These are phyloP conservation scores for Vanessa tameamea DNA, from an alignment of 1,140 invertebrate species.

Conservation along the genomic window DNA sequence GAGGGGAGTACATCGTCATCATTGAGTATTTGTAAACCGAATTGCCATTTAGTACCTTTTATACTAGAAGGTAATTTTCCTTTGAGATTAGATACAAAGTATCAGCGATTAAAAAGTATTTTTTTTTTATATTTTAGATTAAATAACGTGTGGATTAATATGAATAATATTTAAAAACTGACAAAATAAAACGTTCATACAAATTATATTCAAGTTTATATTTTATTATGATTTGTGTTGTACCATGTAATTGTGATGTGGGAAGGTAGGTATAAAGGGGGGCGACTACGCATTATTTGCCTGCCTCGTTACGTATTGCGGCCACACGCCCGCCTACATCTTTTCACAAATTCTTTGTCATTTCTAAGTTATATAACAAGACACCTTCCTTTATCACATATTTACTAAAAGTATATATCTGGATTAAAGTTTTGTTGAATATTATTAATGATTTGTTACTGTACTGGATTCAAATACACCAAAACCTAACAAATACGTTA, in stretches of 20 bases:
- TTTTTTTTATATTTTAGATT: no score
- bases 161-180: not conserved
- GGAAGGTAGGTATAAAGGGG: constrained; percentile 1
- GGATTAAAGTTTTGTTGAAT: no score
- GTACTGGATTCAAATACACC: no score
- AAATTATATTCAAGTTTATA: not conserved
- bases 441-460: no score
- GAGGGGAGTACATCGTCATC: no score
- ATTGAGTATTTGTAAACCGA: no score
- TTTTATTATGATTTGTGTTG: not conserved
- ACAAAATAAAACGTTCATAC: not conserved
- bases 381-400: not conserved
- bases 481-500: no score
- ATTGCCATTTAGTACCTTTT: no score
- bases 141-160: no score
- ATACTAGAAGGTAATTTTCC: no score
- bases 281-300: not conserved
- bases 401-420: not conserved
- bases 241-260: constrained; percentile 7
- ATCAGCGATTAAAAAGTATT: no score
- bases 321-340: not conserved
- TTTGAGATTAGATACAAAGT: no score
- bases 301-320: constrained; percentile 2
- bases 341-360: constrained; percentile 10
- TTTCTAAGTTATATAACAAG: constrained; percentile 11